Conservation (phyloP, 2,888 invertebrate genomes). For the Pherbina coryleti region DNA sequence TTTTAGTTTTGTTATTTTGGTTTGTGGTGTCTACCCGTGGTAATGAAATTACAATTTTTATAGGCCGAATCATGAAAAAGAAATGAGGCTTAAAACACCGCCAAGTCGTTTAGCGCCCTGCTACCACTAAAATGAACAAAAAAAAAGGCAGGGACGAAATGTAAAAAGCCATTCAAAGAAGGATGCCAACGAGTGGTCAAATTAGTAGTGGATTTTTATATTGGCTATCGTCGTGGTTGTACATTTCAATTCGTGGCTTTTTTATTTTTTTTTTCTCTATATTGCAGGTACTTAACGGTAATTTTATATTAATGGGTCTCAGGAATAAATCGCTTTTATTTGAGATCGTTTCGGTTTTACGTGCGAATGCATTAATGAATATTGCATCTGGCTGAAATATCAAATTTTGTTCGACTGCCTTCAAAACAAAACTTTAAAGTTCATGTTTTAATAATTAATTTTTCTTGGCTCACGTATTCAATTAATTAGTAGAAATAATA, state of each 20-base stretch:
- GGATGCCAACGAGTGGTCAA: conserved; percentile 22
- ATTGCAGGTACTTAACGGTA: neutral
- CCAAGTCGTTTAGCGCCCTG: conserved; percentile 9
- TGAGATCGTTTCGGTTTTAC: no score
- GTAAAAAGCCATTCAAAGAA: neutral
- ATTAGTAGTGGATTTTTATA: neutral
- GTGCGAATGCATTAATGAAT: no score
- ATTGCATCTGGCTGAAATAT: no score
- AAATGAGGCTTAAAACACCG: conserved; percentile 61
- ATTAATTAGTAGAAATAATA: no score
- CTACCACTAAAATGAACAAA: conserved; percentile 46
- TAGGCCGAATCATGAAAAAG: conserved; percentile 60
- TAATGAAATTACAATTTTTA: conserved; percentile 65
- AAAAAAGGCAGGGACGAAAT: neutral
- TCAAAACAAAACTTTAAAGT: no score
- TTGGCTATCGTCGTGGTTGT: neutral
- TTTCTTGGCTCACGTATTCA: no score
- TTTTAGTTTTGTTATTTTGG: neutral
- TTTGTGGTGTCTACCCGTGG: conserved; percentile 48
- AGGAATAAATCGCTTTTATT: no score
- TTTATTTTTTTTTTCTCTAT: neutral
- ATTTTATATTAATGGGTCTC: neutral
- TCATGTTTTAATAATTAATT: no score
- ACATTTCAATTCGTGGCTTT: neutral
- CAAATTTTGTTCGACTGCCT: no score